Conservation (phyloP, 1,140 invertebrate species). For the Lerema accius region DNA sequence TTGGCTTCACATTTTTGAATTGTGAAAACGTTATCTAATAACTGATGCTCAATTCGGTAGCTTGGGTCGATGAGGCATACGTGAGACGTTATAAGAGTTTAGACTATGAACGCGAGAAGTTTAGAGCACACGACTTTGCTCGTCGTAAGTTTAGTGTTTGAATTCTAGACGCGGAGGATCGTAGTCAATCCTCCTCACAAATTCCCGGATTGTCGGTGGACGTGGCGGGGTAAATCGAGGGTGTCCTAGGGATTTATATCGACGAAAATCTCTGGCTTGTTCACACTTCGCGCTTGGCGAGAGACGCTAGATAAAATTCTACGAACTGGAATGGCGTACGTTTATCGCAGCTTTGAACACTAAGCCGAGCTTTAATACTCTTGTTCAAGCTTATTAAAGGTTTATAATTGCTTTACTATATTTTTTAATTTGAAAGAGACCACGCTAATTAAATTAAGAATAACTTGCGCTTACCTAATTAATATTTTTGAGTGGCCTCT, state of each 20-base stretch:
- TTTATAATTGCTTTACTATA: background rate
- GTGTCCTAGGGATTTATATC: slow-evolving; percentile 67
- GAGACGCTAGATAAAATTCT: slow-evolving; percentile 48
- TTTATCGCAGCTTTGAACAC: slow-evolving; percentile 21
- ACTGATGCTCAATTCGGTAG: slow-evolving; percentile 1
- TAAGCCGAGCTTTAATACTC: slow-evolving; percentile 3
- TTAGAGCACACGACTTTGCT: slow-evolving; percentile 15
- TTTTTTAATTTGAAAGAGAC: too few relatives aligned
- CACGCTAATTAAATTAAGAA: too few relatives aligned
- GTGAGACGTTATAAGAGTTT: slow-evolving; percentile 12
- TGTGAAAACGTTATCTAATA: slow-evolving; percentile 11
- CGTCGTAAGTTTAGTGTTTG: slow-evolving; percentile 32
- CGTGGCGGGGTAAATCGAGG: slow-evolving; percentile 53
- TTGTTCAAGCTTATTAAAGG: background rate
- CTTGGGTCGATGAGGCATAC: slow-evolving; percentile 13
- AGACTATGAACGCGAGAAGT: slow-evolving; percentile 12
- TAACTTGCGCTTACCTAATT: too few relatives aligned
- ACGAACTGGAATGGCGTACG: slow-evolving; percentile 16
- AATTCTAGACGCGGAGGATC: slow-evolving; percentile 51
- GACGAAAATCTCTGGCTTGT: slow-evolving; percentile 61
- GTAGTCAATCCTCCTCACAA: slow-evolving; percentile 52
- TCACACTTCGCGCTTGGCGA: slow-evolving; percentile 56
- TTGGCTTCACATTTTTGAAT: slow-evolving; percentile 7
- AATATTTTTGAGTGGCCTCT: too few relatives aligned
- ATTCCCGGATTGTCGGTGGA: slow-evolving; percentile 58